These are phyloP conservation scores for Momotus momota DNA, from an alignment of 2,797 vertebrate species.

Conservation along the genomic window DNA sequence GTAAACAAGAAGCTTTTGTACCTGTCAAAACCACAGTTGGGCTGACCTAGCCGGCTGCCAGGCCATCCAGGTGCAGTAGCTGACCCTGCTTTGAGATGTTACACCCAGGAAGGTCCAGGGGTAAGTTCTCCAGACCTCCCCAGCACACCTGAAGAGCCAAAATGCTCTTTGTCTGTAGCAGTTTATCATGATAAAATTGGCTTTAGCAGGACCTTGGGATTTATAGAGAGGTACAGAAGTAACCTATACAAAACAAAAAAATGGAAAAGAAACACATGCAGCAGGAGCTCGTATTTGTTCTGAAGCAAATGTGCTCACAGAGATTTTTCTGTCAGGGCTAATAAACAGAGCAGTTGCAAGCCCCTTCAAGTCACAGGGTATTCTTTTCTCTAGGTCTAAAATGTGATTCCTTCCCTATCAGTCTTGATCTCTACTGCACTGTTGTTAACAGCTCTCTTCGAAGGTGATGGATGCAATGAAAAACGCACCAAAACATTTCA, in stretches of 20 bases:
- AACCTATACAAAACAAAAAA: neutral
- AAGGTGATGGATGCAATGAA: neutral
- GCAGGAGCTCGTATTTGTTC: neutral
- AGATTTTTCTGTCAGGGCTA: neutral
- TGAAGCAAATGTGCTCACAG: neutral
- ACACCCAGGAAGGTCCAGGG: neutral
- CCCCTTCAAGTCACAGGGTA: neutral
- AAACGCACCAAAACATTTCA: neutral
- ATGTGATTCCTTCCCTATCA: neutral
- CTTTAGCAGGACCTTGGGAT: neutral
- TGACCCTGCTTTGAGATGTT: neutral
- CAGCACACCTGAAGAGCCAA: neutral
- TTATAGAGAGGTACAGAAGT: neutral
- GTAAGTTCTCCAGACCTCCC: neutral
- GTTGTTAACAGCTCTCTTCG: neutral
- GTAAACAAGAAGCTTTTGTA: constrained; percentile 31
- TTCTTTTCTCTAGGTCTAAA: neutral
- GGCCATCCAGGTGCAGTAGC: neutral
- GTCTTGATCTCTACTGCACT: neutral
- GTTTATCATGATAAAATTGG: neutral
- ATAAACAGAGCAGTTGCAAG: neutral
- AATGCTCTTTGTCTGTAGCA: neutral
- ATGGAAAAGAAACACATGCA: neutral
- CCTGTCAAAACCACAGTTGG: neutral
- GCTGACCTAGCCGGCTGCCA: neutral